Evolutionary conservation across 2,797 vertebrate genomes (phyloP), one percentile per base, ranked within the genome.

Genomic region (Hypotaenidia philippensis): DNA sequence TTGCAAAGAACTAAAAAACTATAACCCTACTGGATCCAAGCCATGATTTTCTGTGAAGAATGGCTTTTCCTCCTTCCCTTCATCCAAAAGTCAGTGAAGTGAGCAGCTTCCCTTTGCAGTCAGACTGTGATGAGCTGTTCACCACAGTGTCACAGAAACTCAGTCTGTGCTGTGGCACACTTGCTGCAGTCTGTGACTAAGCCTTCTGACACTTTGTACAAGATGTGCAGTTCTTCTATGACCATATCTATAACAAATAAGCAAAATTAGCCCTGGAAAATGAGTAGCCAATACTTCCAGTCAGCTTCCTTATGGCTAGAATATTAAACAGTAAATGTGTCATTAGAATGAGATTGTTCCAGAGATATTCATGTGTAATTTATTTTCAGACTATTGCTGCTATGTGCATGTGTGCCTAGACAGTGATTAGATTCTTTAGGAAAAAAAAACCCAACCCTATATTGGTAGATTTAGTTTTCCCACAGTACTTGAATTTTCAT

Each of bases 311-410:
- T 79, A 49, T 86, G 65, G 56, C 17, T 90, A 85, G 71, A 96
- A 86, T 92, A 76, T 77, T 92, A 83, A 94, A 87, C 20, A 94
- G 44, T 47, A 79, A 83, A 81, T 60, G 34, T 53, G 41, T 83
- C 68, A 75, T 78, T 93, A 92, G 40, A 94, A 72, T 61, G 40
- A 79, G 87, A 86, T 86, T 83, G 36, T 91, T 83, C 63, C 52
- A 83, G 53, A 87, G 74, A 94, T 92, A 83, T 57, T 90, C 6
- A 4, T 59, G 13, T 53, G 32, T 71, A 79, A 77, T 95, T 96
- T 89, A 36, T 80, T 91, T 94, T 82, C 71, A 85, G 64, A 81
- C 14, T 89, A 14, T 63, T 88, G 80, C 17, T 63, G 19, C 23
- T 74, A 6, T 60, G 32, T 68, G 44, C 5, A 65, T 69, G 27